phyloP scores from a whole-genome alignment of 2,797 vertebrate species.

The Characodon lateralis region DNA sequence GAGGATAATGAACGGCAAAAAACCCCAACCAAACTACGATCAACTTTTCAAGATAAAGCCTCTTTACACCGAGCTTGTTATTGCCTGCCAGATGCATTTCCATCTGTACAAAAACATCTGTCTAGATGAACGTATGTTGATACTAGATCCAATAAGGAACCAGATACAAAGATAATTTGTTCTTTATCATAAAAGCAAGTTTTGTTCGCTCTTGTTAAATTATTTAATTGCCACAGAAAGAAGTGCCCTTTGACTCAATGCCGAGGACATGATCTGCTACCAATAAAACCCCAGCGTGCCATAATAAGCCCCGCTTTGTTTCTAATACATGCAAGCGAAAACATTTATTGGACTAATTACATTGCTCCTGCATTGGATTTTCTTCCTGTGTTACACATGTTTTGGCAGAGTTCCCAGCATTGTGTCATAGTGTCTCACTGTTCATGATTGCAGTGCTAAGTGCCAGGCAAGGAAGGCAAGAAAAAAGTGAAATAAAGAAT shows the following conservation, averaged over 20 bases:
- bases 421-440: conserved; percentile 68
- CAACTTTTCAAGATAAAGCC: no score
- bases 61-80: no score
- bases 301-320: conserved; percentile 82
- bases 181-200: conserved; percentile 50
- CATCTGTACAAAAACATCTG: no score
- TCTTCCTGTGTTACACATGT: conserved; percentile 81
- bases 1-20: no score
- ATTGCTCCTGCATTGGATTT: conserved; percentile 74
- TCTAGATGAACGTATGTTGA: no score
- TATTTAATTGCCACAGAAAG: conserved; percentile 74
- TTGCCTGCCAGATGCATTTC: no score
- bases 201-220: conserved; percentile 75
- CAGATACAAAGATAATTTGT: conserved; percentile 27
- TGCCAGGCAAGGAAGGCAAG: conserved; percentile 20
- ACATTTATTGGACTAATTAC: conserved; percentile 86
- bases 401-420: conserved; percentile 78
- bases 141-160: conserved; percentile 35
- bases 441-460: conserved; percentile 42
- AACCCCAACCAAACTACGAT: no score
- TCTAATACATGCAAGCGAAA: conserved; percentile 81
- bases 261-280: conserved; percentile 75
- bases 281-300: conserved; percentile 74
- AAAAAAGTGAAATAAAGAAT: background rate
- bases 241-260: conserved; percentile 73